phyloP scores from a whole-genome alignment of 2,113 vertebrate genomes.

The Zosterops borbonicus region DNA sequence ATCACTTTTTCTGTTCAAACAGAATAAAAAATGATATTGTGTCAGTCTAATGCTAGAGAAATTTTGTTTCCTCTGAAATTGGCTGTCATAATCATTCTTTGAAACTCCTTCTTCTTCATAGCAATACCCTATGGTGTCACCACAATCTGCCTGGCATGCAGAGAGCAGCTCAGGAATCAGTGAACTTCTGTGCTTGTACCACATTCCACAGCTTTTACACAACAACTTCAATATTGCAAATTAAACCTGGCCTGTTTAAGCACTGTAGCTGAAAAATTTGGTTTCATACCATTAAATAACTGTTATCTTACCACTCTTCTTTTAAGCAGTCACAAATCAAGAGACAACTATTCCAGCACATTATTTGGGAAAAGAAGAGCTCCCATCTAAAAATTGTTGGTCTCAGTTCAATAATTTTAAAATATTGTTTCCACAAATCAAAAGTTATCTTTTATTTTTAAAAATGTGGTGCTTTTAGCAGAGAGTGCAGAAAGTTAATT shows the following conservation, averaged over 20 bases:
- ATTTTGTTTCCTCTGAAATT: not conserved
- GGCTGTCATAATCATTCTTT: not conserved
- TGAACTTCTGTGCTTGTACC: not conserved
- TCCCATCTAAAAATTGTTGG: not conserved
- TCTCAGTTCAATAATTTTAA: not conserved
- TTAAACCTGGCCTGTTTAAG: not conserved
- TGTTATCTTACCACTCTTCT: not conserved
- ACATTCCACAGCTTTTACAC: not conserved
- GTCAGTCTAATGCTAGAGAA: not conserved
- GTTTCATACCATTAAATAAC: not conserved
- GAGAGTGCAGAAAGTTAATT: not conserved
- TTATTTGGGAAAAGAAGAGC: not conserved
- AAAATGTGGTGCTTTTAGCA: not conserved
- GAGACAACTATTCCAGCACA: not conserved
- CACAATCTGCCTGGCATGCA: not conserved
- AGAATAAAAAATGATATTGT: not conserved
- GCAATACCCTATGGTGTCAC: not conserved
- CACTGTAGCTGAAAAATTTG: not conserved
- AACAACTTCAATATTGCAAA: not conserved
- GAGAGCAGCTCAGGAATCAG: not conserved
- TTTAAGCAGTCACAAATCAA: not conserved
- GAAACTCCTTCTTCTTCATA: not conserved
- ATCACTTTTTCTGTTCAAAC: not conserved
- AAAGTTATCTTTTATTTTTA: not conserved
- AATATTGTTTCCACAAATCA: not conserved